Conservation (phyloP, 2,888 invertebrate species). For the Melanophora roralis region DNA sequence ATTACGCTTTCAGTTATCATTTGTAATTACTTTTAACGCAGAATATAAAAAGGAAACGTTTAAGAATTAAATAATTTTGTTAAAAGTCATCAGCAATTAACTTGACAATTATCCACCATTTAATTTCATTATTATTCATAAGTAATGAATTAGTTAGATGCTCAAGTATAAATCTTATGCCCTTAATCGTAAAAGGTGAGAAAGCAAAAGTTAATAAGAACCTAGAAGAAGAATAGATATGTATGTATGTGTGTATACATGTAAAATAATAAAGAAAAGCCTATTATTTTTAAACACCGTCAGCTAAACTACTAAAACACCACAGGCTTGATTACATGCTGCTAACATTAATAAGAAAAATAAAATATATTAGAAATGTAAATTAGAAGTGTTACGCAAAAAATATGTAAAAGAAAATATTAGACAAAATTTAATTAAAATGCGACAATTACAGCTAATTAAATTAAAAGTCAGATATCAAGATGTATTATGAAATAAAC, state of each 20-base stretch:
- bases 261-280: background rate
- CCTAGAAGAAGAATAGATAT: too few relatives aligned
- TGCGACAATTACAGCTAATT: too few relatives aligned
- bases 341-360: too few relatives aligned
- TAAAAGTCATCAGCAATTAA: background rate
- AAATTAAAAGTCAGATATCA: too few relatives aligned
- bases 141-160: conserved; percentile 13
- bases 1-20: background rate
- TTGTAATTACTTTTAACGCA: background rate
- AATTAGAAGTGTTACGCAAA: too few relatives aligned
- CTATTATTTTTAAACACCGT: background rate
- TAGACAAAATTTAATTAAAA: background rate
- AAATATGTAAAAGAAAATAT: too few relatives aligned
- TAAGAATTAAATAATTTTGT: background rate
- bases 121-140: conserved; percentile 35
- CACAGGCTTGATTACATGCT: too few relatives aligned
- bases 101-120: conserved; percentile 1
- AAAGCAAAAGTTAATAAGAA: too few relatives aligned
- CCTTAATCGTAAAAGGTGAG: background rate
- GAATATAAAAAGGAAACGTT: background rate
- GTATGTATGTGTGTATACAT: too few relatives aligned
- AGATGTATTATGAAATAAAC: too few relatives aligned
- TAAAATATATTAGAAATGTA: too few relatives aligned
- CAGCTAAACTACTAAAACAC: background rate
- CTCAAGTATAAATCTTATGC: conserved; percentile 2